Evolutionary conservation across 2,888 invertebrate genomes (phyloP).

Genomic region (Acrobasis repandana): DNA sequence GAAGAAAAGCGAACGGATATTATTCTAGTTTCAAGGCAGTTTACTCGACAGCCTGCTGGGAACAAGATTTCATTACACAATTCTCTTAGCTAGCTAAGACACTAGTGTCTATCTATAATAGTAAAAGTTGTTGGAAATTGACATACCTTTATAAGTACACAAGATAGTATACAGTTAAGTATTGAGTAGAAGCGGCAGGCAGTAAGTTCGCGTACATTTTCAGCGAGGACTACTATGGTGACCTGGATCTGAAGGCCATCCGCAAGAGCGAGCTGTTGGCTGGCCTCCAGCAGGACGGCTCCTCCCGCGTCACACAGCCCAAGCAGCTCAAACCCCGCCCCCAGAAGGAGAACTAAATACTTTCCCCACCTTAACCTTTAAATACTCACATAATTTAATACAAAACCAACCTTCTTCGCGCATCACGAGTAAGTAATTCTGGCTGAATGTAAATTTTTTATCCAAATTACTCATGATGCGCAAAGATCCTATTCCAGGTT

Average conservation of each 20-base stretch:
- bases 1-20: conserved; percentile 70
- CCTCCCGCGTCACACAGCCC: conserved; percentile 63
- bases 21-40: conserved; percentile 75
- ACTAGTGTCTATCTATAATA: conserved; percentile 40
- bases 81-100: conserved; percentile 59
- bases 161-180: conserved; percentile 47
- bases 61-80: conserved; percentile 74
- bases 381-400: conserved; percentile 72
- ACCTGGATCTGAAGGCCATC: conserved; percentile 96
- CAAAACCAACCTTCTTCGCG: conserved; percentile 54
- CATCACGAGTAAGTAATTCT: conserved; percentile 39
- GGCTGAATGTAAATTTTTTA: conserved; percentile 40
- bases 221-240: conserved; percentile 98
- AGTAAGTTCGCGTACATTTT: conserved; percentile 82
- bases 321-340: conserved; percentile 83
- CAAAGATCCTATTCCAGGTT: conserved; percentile 61
- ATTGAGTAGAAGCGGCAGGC: conserved; percentile 63
- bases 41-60: conserved; percentile 60
- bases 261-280: conserved; percentile 95
- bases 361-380: conserved; percentile 59
- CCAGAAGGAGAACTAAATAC: conserved; percentile 77
- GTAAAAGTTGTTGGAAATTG: conserved; percentile 71
- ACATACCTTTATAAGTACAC: conserved; percentile 52
- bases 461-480: conserved; percentile 56
- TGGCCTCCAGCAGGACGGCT: conserved; percentile 87